Evolutionary conservation across 2,113 vertebrate species (phyloP), one percentile per base, ranked within the genome.

Genomic region (Dicerorhinus sumatrensis): DNA sequence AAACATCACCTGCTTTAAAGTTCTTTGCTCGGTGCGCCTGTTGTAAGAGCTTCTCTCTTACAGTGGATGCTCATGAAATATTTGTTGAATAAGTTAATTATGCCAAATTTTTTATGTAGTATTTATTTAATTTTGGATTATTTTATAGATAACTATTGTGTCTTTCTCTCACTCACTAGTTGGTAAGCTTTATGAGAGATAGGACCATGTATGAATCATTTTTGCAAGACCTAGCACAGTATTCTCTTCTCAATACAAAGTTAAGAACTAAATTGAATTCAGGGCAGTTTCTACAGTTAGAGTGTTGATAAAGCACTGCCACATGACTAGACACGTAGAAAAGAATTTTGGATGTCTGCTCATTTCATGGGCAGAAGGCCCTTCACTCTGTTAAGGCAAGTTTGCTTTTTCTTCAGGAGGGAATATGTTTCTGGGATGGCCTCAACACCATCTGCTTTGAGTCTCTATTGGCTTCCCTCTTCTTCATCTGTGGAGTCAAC

Each of bases 91-190:
- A 72, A 79, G 63, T 20, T 67, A 56, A 73, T 95, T 42, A 54
- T 54, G 31, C 11, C 18, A 87, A 36, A 21, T 12, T 46, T 95
- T 29, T 36, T 76, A 62, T n/a, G 63, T 92, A 69, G 18, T 91
- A 56, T 8, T 83, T 96, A 95, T 18, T 79, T 75, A 95, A 94
- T 77, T 90, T 82, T 31, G n/a, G 17, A 13, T 63, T 87, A 72
- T 65, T 46, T 77, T 33, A 39, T 84, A 46, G 33, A 36, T 62
- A 88, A 58, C 1, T 69, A n/a, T 6, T 75, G 1, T 63, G 17
- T 79, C 29, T 88, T 91, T 62, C 8, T 80, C 14, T 89, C 8
- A 58, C 17, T 10, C 16, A 76, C 75, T 76, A 85, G 36, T 85
- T 89, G 42, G 10, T 63, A 86, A 25, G 21, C 42, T 85, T 39